Percentiles rank a stretch among this genome's conserved stretches.
phyloP scores from a whole-genome alignment of 2,113 vertebrate genomes.

The Zonotrichia leucophrys region DNA sequence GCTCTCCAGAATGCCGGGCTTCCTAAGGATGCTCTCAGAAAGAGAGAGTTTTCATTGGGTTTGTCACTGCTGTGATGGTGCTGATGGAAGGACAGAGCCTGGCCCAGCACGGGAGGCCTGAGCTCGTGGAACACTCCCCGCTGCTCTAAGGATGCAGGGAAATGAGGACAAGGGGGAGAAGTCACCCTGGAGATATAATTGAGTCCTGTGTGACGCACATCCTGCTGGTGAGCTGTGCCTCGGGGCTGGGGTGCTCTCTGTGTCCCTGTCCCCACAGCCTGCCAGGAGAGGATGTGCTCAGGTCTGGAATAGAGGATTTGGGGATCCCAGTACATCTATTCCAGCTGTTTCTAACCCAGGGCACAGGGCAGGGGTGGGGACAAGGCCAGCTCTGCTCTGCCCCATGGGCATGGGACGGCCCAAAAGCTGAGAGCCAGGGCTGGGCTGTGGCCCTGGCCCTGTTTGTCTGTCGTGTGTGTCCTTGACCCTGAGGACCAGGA shows the following conservation, averaged over 20 bases:
- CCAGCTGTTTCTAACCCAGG: not conserved
- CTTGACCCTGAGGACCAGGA: not conserved
- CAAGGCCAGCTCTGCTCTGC: not conserved
- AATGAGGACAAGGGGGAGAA: not conserved
- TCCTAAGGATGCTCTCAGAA: not conserved
- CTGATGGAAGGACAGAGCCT: not conserved
- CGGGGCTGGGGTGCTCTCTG: not conserved
- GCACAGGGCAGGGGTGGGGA: accelerated
- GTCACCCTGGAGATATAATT: not conserved
- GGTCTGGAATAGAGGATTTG: not conserved
- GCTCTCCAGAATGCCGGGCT: not conserved
- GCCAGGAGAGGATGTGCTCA: accelerated
- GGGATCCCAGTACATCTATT: not conserved
- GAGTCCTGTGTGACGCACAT: not conserved
- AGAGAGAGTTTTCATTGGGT: not conserved
- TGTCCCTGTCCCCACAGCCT: not conserved
- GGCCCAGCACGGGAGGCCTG: not conserved
- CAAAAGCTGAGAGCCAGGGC: not conserved
- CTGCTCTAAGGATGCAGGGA: not conserved
- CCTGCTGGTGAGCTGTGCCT: not conserved
- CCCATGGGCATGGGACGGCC: accelerated
- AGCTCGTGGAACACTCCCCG: not conserved
- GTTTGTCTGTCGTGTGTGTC: accelerated
- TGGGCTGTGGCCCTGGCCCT: not conserved
- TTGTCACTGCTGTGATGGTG: not conserved